Percentiles rank a stretch among this genome's conserved stretches.
Conservation (phyloP, 2,797 vertebrate genomes). For the Ibycter americanus region DNA sequence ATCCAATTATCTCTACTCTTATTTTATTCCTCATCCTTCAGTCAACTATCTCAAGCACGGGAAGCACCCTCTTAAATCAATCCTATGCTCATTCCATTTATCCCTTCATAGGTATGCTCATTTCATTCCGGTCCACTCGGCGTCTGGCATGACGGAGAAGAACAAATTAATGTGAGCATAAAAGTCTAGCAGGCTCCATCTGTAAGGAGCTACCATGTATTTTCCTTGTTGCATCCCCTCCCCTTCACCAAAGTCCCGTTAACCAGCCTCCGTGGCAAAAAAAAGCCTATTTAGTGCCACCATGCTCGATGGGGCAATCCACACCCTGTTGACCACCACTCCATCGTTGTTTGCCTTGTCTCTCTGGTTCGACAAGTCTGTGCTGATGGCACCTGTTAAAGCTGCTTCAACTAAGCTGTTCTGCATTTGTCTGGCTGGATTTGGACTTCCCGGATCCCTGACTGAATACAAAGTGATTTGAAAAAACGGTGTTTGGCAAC, state of each 20-base stretch:
- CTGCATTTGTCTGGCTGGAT: constrained; percentile 80
- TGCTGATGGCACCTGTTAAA: constrained; percentile 78
- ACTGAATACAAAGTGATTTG: constrained; percentile 77
- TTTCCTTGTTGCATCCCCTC: background rate
- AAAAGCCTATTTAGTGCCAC: constrained; percentile 20
- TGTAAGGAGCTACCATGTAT: background rate
- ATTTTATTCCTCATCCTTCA: constrained; percentile 12
- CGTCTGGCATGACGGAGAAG: background rate
- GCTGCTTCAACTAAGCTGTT: constrained; percentile 79
- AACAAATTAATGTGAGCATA: background rate
- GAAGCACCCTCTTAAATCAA: constrained; percentile 33
- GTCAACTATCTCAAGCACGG: constrained; percentile 22
- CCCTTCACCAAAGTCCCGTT: background rate
- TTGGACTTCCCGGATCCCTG: constrained; percentile 76
- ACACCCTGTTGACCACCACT: constrained; percentile 39
- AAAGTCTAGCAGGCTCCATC: background rate
- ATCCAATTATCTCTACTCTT: background rate
- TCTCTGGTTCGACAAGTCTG: constrained; percentile 72
- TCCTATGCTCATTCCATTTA: background rate
- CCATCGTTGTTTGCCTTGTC: constrained; percentile 58
- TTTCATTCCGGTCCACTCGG: background rate
- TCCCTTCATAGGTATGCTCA: constrained; percentile 1
- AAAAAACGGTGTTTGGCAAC: constrained; percentile 80
- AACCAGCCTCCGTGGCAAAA: background rate
- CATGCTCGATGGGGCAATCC: constrained; percentile 35